Conservation (phyloP, 1,140 invertebrate species). For the Cherax quadricarinatus region DNA sequence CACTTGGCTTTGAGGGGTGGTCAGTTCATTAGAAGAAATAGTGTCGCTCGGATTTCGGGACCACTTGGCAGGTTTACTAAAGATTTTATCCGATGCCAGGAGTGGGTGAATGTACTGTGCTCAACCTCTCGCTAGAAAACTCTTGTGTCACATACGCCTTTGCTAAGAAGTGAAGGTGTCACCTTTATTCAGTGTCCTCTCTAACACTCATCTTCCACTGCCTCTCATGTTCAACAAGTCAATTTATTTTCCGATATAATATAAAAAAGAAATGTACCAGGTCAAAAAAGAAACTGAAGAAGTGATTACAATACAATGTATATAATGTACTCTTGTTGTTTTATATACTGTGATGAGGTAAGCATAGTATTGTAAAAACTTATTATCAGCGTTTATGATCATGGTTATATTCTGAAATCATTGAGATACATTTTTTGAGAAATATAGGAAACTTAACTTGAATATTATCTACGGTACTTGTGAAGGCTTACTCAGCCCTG, state of each 20-base stretch:
- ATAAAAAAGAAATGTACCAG: neutral
- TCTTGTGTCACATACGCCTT: neutral
- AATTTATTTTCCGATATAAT: constrained; percentile 4
- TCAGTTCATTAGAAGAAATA: constrained; percentile 52
- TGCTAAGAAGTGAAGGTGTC: neutral
- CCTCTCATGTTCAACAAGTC: neutral
- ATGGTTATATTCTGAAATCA: no score
- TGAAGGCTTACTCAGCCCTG: no score
- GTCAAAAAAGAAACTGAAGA: neutral
- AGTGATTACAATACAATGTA: neutral
- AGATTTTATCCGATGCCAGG: neutral
- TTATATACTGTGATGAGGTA: no score
- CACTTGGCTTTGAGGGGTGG: neutral
- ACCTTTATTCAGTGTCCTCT: neutral
- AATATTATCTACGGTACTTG: no score
- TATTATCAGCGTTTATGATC: no score
- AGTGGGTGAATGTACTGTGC: no score
- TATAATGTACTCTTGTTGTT: no score
- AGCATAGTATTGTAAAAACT: no score
- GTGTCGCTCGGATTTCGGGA: neutral
- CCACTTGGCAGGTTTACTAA: neutral
- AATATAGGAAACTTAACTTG: no score
- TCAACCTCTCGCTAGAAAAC: no score
- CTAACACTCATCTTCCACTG: neutral
- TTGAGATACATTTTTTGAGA: no score